Conservation (phyloP, 1,140 invertebrate genomes). For the Pseudobourletiella spinata region DNA sequence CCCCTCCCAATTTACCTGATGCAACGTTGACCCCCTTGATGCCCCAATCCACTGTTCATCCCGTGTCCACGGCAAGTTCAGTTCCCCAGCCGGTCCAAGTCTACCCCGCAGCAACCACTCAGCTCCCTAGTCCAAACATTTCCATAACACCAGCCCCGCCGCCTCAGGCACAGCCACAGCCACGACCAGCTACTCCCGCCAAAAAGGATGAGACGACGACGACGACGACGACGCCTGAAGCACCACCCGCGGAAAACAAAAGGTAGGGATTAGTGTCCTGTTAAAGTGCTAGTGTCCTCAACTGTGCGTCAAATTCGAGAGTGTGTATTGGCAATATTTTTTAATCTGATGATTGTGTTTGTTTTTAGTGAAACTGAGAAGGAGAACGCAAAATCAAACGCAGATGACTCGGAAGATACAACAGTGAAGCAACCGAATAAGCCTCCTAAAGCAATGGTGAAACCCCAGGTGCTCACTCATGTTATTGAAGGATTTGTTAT, state of each 20-base stretch:
- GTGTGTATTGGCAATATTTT: too few relatives aligned
- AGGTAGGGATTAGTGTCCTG: background rate
- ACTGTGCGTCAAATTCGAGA: too few relatives aligned
- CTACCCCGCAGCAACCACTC: constrained; percentile 25
- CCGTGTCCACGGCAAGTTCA: background rate
- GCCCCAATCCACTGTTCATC: constrained; percentile 21
- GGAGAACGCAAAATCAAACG: constrained; percentile 27
- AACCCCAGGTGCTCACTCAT: constrained; percentile 90
- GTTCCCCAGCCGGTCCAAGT: constrained; percentile 26
- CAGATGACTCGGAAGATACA: constrained; percentile 25
- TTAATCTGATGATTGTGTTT: too few relatives aligned
- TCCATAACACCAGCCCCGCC: constrained; percentile 30
- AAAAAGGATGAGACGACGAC: constrained; percentile 23
- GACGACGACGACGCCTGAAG: background rate
- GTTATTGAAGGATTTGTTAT: constrained; percentile 96
- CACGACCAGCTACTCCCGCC: background rate
- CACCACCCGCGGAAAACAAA: constrained; percentile 1
- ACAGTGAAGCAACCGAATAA: constrained; percentile 49
- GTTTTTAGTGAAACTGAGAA: constrained; percentile 30
- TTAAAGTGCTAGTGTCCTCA: too few relatives aligned
- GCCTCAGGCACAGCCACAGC: background rate
- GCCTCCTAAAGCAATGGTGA: constrained; percentile 82
- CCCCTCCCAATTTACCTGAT: constrained; percentile 32
- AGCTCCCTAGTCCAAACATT: constrained; percentile 34
- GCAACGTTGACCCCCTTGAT: constrained; percentile 31